phyloP scores from a whole-genome alignment of 2,797 vertebrate genomes.

The Ptychobarbus kaznakovi region DNA sequence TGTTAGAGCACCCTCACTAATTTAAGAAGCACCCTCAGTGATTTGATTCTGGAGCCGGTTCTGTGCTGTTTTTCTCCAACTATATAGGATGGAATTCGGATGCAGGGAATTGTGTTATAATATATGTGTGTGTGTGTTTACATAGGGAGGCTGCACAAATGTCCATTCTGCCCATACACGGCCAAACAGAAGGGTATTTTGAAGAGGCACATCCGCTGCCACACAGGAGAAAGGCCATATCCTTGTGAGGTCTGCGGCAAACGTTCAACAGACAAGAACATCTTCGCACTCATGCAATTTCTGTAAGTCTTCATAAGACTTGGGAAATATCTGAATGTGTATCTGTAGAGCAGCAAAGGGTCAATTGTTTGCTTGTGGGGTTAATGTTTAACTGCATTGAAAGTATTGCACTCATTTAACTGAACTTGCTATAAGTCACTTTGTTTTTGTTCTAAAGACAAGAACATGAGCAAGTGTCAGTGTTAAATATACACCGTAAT shows the following conservation, averaged over 20 bases:
- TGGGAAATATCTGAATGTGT: background rate
- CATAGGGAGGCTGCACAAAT: constrained; percentile 94
- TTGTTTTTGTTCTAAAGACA: background rate
- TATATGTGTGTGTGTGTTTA: background rate
- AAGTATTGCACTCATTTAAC: background rate
- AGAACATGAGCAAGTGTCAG: background rate
- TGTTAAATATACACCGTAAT: background rate
- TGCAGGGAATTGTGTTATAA: background rate
- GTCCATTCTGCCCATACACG: constrained; percentile 96
- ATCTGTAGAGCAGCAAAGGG: background rate
- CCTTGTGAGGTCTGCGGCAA: constrained; percentile 96
- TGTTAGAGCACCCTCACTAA: too few relatives aligned
- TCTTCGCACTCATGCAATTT: constrained; percentile 91
- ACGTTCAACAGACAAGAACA: constrained; percentile 97
- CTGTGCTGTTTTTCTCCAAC: background rate
- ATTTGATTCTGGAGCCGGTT: too few relatives aligned
- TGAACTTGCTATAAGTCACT: background rate
- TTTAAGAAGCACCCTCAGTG: too few relatives aligned
- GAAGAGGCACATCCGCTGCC: constrained; percentile 95
- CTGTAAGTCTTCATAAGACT: constrained; percentile 79
- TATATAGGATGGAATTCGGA: background rate
- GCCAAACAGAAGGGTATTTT: constrained; percentile 98
- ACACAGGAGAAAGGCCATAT: constrained; percentile 96
- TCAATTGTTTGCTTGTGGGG: background rate
- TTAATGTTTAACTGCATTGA: background rate